A percentile compares a stretch with the other conserved stretches of the same genome.
These are phyloP conservation scores for Chymomyza amoena DNA, from an alignment of 2,888 invertebrate genomes.

Conservation along the genomic window DNA sequence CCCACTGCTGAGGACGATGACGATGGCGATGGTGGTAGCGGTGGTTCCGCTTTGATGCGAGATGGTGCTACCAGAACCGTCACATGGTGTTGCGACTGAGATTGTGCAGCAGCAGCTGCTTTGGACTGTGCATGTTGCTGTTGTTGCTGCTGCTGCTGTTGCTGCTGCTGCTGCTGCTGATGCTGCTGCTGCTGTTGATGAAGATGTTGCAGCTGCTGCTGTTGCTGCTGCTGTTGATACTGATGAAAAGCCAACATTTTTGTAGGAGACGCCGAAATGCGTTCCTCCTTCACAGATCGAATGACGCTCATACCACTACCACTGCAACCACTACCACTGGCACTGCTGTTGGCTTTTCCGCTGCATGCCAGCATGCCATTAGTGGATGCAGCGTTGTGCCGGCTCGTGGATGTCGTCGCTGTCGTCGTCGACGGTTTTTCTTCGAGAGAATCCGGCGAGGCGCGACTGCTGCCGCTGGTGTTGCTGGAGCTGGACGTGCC, in stretches of 20 bases:
- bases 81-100: constrained; percentile 77
- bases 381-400: constrained; percentile 53
- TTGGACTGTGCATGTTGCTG: constrained; percentile 56
- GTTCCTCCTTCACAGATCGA: constrained; percentile 78
- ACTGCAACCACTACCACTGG: constrained; percentile 37
- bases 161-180: constrained; percentile 59
- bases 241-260: constrained; percentile 76
- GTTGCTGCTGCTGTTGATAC: constrained; percentile 54
- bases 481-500: constrained; percentile 73
- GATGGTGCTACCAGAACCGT: constrained; percentile 80
- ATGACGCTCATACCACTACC: constrained; percentile 77
- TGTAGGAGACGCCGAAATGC: constrained; percentile 76
- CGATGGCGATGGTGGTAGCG: constrained; percentile 65
- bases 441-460: constrained; percentile 77
- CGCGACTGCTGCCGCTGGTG: constrained; percentile 75
- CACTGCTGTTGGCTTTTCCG: constrained; percentile 24
- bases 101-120: constrained; percentile 57
- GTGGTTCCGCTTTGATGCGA: constrained; percentile 78
- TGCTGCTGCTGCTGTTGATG: constrained; percentile 53
- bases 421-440: constrained; percentile 77
- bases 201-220: constrained; percentile 50
- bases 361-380: constrained; percentile 61
- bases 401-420: constrained; percentile 17
- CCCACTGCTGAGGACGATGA: constrained; percentile 57
- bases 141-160: constrained; percentile 49